Conservation (phyloP, 2,888 invertebrate species). For the Drosophila eohydei region DNA sequence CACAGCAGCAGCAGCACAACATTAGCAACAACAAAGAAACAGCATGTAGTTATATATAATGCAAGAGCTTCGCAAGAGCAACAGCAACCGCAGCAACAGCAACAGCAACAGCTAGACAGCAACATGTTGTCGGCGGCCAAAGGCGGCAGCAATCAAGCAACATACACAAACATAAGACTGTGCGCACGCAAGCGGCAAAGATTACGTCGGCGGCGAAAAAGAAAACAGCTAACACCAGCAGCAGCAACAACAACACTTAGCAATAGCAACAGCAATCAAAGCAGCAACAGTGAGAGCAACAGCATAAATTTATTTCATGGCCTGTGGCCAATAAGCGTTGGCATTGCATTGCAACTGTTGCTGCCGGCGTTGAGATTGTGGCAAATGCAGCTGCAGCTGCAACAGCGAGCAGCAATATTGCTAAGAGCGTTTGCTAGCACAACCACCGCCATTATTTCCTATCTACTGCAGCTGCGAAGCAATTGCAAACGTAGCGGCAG, state of each 20-base stretch:
- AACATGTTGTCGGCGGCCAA: slow-evolving; percentile 61
- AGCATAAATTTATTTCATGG: slow-evolving; percentile 41
- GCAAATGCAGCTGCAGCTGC: slow-evolving; percentile 55
- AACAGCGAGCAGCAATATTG: slow-evolving; percentile 40
- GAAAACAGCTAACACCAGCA: slow-evolving; percentile 70
- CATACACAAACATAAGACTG: slow-evolving; percentile 82
- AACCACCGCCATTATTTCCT: slow-evolving; percentile 60
- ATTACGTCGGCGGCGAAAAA: slow-evolving; percentile 81
- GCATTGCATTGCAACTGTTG: slow-evolving; percentile 58
- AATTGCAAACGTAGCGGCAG: slow-evolving; percentile 27
- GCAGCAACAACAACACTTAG: slow-evolving; percentile 39
- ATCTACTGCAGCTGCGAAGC: slow-evolving; percentile 42
- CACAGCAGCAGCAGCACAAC: slow-evolving; percentile 55
- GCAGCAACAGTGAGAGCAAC: slow-evolving; percentile 39
- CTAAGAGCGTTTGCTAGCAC: slow-evolving; percentile 47
- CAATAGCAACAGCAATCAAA: slow-evolving; percentile 56
- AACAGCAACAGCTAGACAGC: slow-evolving; percentile 62
- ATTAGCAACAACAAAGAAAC: slow-evolving; percentile 53
- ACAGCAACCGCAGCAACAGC: slow-evolving; percentile 65
- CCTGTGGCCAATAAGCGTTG: slow-evolving; percentile 47
- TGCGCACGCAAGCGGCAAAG: slow-evolving; percentile 81
- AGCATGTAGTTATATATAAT: slow-evolving; percentile 74
- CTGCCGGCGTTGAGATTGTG: slow-evolving; percentile 45
- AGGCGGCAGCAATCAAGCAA: slow-evolving; percentile 58
- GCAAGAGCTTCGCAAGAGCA: slow-evolving; percentile 51